Conservation (phyloP, 2,888 invertebrate genomes). For the Theretra japonica region DNA sequence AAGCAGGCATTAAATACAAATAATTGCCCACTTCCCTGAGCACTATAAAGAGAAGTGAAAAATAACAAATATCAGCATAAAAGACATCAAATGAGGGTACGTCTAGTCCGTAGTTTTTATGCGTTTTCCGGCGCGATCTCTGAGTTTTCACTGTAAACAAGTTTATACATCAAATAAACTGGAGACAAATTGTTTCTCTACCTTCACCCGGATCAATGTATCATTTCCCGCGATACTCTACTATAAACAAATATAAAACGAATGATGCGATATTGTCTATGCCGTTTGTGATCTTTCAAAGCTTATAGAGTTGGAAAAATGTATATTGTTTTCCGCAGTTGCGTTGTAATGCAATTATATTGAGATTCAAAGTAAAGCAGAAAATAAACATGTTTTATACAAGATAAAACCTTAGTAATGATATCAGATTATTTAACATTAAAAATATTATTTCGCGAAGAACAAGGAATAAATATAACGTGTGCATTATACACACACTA, state of each 20-base stretch:
- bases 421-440: no score
- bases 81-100: conserved; percentile 12
- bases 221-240: neutral
- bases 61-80: conserved; percentile 18
- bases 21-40: neutral
- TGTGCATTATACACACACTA: neutral
- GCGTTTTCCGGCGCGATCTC: conserved; percentile 16
- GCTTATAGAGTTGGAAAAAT: no score
- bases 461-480: neutral
- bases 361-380: no score
- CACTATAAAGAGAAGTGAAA: neutral
- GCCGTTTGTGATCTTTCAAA: neutral
- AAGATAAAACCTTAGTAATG: neutral
- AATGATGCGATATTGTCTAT: neutral
- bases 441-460: no score
- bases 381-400: neutral
- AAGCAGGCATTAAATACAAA: neutral
- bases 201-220: conserved; percentile 17
- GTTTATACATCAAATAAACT: conserved; percentile 23
- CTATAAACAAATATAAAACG: neutral
- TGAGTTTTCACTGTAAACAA: conserved; percentile 20
- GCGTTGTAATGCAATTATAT: no score
- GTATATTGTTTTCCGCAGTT: no score
- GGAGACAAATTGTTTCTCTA: conserved; percentile 22
- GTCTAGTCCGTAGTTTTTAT: neutral